Conservation (phyloP, 2,113 vertebrate species). For the Recurvirostra avosetta region DNA sequence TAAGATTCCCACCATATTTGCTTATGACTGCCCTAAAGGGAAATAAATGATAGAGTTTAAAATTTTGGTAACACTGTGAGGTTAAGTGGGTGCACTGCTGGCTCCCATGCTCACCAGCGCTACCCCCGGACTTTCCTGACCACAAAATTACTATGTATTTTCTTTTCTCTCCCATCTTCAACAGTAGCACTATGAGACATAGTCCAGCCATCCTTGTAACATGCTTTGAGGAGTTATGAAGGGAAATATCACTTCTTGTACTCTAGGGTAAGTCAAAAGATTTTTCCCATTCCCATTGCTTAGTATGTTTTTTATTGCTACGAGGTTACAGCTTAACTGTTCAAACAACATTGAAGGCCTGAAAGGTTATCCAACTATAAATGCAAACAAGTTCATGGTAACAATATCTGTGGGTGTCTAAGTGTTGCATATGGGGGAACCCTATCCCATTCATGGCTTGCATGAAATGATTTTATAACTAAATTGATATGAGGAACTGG, state of each 20-base stretch:
- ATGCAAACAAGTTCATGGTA: neutral
- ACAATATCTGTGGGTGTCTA: neutral
- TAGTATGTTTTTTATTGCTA: neutral
- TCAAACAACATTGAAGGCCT: neutral
- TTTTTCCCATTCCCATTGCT: neutral
- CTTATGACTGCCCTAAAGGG: neutral
- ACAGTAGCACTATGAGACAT: neutral
- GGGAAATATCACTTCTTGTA: neutral
- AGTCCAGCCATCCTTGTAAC: neutral
- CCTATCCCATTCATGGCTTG: neutral
- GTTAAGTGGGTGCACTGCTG: neutral
- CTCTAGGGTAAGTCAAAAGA: neutral
- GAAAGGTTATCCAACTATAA: neutral
- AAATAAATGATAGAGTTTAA: neutral
- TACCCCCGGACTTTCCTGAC: fast-evolving
- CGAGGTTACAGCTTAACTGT: neutral
- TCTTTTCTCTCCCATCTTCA: neutral
- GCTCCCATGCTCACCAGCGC: neutral
- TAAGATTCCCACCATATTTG: neutral
- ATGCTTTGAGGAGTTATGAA: neutral
- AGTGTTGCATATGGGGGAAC: neutral
- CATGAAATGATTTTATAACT: neutral
- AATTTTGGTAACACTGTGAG: neutral
- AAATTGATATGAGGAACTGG: neutral
- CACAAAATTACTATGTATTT: neutral